Evolutionary conservation across 2,888 invertebrate genomes (phyloP), one percentile per base, ranked within the genome.

Genomic region (Onthophagus sagittarius): DNA sequence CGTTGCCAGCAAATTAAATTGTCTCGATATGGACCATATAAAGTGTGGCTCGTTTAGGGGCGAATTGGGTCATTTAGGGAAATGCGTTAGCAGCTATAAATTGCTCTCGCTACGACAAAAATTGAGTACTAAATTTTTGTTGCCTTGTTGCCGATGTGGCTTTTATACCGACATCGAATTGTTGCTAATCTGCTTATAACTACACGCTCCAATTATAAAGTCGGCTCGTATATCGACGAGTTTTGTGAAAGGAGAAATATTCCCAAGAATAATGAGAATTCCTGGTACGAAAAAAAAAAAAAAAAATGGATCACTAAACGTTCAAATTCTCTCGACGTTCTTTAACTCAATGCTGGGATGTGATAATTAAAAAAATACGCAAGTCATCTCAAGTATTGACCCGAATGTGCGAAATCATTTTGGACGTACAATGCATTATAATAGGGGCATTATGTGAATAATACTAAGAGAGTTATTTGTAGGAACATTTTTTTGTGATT

Each of bases 371-470:
- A 31, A 63, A 69, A 74, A 74, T 71, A 69, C 71, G 63, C 74
- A n/a, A 74, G 74, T 74, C 74, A 74, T 69, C 71, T 11, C 69
- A 74, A 71, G 74, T 67, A 74, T 71, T 69, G 70, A 53, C 23
- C 15, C n/a, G 69, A 74, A 74, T 74, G 63, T 71, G 74, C 74
- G n/a, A 74, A 74, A 71, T 74, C 74, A 74, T 71, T 69, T 74
- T 15, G 69, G 67, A 63, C 39, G 71, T 71, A 65, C 69, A 67
- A 73, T 73, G 69, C 39, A 15, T 69, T 70, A 71, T 71, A 73
- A 73, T 71, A 73, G 73, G 67, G 14, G 73, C 69, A 71, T 74
- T 71, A 71, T 74, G 69, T 71, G 74, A 71, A 69, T 71, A 71
- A 73, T 70, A 33, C 15, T 70, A 69, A 69, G 15, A 15, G 23